phyloP scores from a whole-genome alignment of 2,797 vertebrate genomes.

The Acanthurus lineatus region DNA sequence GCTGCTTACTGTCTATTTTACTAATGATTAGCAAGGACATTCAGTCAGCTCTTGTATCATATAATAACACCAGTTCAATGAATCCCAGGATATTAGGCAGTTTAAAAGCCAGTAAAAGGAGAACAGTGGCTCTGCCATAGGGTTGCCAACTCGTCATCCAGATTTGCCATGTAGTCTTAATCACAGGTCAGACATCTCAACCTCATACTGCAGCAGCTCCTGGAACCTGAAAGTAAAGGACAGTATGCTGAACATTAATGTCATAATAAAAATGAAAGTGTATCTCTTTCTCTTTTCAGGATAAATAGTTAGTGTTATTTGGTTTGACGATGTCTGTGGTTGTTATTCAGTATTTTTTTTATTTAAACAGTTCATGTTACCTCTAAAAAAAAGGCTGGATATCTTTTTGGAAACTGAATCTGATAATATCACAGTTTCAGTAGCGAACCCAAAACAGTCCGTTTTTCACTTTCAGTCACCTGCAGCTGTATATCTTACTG shows the following conservation, averaged over 20 bases:
- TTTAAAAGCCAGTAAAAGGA: constrained; percentile 22
- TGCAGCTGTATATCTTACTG: neutral
- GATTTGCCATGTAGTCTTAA: constrained; percentile 40
- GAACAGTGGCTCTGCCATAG: constrained; percentile 27
- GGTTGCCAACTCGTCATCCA: constrained; percentile 24
- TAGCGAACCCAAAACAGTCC: neutral
- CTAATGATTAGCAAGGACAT: constrained; percentile 17
- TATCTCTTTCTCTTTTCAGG: neutral
- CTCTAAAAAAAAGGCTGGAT: neutral
- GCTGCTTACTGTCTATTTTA: constrained; percentile 16
- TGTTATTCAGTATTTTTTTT: neutral
- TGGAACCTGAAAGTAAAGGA: constrained; percentile 51
- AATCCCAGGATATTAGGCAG: constrained; percentile 27
- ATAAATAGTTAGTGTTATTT: neutral
- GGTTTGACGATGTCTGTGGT: neutral
- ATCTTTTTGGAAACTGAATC: neutral
- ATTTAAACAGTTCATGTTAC: neutral
- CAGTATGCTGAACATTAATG: neutral
- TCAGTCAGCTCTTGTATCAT: constrained; percentile 12
- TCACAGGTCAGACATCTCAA: constrained; percentile 41
- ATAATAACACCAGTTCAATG: constrained; percentile 33
- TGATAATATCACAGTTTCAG: neutral
- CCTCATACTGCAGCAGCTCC: constrained; percentile 38
- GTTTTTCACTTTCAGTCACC: neutral
- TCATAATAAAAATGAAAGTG: neutral